phyloP scores from a whole-genome alignment of 2,888 invertebrate species.

The Drosophila neoperkinsi region DNA sequence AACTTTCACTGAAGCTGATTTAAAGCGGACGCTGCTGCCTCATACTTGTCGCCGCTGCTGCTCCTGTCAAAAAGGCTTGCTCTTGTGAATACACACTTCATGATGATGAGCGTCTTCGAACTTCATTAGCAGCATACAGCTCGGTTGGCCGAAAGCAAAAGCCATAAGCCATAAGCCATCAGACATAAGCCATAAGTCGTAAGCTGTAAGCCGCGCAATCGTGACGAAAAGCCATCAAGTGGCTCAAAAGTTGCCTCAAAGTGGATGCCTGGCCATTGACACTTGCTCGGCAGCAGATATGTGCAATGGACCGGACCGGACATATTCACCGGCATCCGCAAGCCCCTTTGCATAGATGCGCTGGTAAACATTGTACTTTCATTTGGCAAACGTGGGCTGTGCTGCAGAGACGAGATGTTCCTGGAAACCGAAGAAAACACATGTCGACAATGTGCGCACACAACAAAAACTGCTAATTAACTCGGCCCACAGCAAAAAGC shows the following conservation, averaged over 20 bases:
- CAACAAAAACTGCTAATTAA: slow-evolving; percentile 3
- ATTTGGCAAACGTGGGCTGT: slow-evolving; percentile 55
- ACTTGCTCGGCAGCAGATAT: slow-evolving; percentile 57
- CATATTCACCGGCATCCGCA: slow-evolving; percentile 36
- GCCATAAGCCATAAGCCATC: slow-evolving; percentile 40
- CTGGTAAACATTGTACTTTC: slow-evolving; percentile 63
- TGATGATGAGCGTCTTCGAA: slow-evolving; percentile 60
- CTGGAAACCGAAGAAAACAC: slow-evolving; percentile 40
- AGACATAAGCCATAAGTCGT: slow-evolving; percentile 24
- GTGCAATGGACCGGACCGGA: slow-evolving; percentile 33
- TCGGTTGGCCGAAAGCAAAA: slow-evolving; percentile 21
- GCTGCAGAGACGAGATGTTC: slow-evolving; percentile 36
- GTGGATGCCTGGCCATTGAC: slow-evolving; percentile 71
- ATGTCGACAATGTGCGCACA: slow-evolving; percentile 16
- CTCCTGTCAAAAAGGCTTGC: slow-evolving; percentile 73
- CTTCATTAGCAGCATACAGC: slow-evolving; percentile 44
- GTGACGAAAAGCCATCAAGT: slow-evolving; percentile 76
- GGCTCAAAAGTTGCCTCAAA: slow-evolving; percentile 24
- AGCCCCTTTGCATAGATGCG: slow-evolving; percentile 3
- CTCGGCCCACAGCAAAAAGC: slow-evolving; percentile 17
- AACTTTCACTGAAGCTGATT: slow-evolving; percentile 77
- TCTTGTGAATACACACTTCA: slow-evolving; percentile 58
- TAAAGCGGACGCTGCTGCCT: slow-evolving; percentile 50
- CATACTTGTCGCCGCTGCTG: slow-evolving; percentile 41
- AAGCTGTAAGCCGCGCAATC: slow-evolving; percentile 55